phyloP scores from a whole-genome alignment of 2,797 vertebrate species.

The Hippopotamyrus pictus region DNA sequence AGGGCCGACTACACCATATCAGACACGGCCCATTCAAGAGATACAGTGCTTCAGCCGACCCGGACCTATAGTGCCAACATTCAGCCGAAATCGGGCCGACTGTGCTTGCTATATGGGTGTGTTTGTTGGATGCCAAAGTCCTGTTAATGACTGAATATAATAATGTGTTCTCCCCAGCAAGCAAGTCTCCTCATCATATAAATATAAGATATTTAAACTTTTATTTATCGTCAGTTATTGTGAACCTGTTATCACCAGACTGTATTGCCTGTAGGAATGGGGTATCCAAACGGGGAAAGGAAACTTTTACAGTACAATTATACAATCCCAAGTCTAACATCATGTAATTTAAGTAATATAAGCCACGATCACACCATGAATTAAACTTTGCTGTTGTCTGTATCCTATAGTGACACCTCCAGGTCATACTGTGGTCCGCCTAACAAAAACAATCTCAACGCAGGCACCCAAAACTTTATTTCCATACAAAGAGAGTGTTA shows the following conservation, averaged over 20 bases:
- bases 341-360: neutral
- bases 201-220: neutral
- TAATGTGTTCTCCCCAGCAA: neutral
- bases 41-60: no score
- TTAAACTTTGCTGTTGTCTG: neutral
- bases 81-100: no score
- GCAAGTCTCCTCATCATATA: neutral
- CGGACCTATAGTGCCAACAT: no score
- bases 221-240: neutral
- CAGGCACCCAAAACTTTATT: neutral
- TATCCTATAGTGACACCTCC: neutral
- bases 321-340: neutral
- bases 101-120: no score
- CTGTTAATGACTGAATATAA: neutral
- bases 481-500: neutral
- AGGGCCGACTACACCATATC: no score
- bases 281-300: neutral
- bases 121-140: neutral
- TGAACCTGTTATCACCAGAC: neutral
- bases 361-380: neutral
- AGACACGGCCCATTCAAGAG: no score
- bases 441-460: neutral
- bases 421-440: neutral
- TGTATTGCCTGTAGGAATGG: neutral
- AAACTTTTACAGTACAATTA: neutral